These are phyloP conservation scores for Cremastinae sp. DNA, from an alignment of 2,888 invertebrate species.

Conservation along the genomic window DNA sequence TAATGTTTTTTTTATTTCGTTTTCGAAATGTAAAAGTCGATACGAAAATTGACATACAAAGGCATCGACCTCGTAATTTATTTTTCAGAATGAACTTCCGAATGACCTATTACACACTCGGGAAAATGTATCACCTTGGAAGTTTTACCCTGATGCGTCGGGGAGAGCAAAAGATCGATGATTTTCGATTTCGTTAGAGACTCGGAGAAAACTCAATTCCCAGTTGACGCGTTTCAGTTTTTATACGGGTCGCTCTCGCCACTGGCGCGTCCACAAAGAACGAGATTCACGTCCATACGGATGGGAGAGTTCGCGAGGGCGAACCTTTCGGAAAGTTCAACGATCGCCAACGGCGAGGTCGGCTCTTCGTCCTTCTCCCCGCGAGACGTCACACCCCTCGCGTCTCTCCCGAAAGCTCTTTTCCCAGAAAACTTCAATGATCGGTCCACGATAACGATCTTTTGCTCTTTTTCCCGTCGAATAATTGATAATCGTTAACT, in stretches of 20 bases:
- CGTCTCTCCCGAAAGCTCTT: slow-evolving; percentile 40
- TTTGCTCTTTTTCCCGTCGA: slow-evolving; percentile 32
- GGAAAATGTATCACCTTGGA: not conserved
- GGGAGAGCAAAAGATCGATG: not conserved
- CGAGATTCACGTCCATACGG: not conserved
- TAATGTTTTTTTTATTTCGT: too few relatives aligned
- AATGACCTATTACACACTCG: too few relatives aligned
- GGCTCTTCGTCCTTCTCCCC: slow-evolving; percentile 47
- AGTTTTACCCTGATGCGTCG: slow-evolving; percentile 4
- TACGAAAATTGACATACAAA: too few relatives aligned
- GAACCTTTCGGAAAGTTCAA: slow-evolving; percentile 67
- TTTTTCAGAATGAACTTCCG: too few relatives aligned
- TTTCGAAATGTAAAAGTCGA: too few relatives aligned
- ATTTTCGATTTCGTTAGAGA: slow-evolving; percentile 11
- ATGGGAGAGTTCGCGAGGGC: not conserved
- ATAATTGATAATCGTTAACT: not conserved
- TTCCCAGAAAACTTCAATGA: slow-evolving; percentile 70
- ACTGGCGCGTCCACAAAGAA: not conserved
- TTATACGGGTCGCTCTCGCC: slow-evolving; percentile 3
- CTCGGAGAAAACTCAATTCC: slow-evolving; percentile 12
- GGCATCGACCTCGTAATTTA: too few relatives aligned
- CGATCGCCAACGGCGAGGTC: slow-evolving; percentile 65
- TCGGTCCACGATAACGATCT: slow-evolving; percentile 55
- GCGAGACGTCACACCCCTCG: slow-evolving; percentile 15
- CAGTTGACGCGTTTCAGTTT: slow-evolving; percentile 24